Percentiles rank a stretch among this genome's conserved stretches.
Conservation (phyloP, 1,140 invertebrate genomes). For the Drosophila arawakana region DNA sequence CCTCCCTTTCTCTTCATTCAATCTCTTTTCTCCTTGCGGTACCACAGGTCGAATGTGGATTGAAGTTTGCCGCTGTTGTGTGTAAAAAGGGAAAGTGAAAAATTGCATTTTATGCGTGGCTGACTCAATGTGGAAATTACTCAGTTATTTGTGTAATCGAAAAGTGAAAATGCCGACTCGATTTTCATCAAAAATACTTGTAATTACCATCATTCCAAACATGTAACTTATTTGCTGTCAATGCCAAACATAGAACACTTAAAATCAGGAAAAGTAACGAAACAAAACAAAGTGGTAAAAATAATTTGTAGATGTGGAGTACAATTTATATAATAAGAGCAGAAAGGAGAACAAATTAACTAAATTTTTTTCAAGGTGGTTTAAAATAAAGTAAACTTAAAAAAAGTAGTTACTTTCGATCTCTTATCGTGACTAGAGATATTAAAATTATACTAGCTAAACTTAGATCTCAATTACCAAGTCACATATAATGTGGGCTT, state of each 20-base stretch:
- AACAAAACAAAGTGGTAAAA: background rate
- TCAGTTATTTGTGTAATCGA: constrained; percentile 65
- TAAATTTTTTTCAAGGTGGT: too few species aligned
- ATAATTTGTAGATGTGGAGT: background rate
- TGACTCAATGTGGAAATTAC: constrained; percentile 73
- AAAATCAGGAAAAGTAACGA: background rate
- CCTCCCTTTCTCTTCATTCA: background rate
- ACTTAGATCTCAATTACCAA: background rate
- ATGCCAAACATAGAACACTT: background rate
- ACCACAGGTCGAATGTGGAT: constrained; percentile 7
- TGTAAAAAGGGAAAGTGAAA: constrained; percentile 77
- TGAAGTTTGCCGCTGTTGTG: constrained; percentile 39
- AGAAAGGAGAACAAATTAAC: too few species aligned
- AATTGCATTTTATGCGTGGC: constrained; percentile 77
- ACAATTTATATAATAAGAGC: background rate
- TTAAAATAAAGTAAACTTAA: too few species aligned
- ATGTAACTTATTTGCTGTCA: constrained; percentile 42
- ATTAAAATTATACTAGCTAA: background rate
- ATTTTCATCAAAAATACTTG: constrained; percentile 44
- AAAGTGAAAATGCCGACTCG: constrained; percentile 62
- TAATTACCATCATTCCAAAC: constrained; percentile 53
- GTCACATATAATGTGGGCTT: background rate
- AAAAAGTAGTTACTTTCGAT: background rate
- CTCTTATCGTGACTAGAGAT: background rate
- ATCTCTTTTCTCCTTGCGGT: background rate